These are phyloP conservation scores for Craseonycteris thonglongyai DNA, from an alignment of 2,113 vertebrate species.

Conservation along the genomic window DNA sequence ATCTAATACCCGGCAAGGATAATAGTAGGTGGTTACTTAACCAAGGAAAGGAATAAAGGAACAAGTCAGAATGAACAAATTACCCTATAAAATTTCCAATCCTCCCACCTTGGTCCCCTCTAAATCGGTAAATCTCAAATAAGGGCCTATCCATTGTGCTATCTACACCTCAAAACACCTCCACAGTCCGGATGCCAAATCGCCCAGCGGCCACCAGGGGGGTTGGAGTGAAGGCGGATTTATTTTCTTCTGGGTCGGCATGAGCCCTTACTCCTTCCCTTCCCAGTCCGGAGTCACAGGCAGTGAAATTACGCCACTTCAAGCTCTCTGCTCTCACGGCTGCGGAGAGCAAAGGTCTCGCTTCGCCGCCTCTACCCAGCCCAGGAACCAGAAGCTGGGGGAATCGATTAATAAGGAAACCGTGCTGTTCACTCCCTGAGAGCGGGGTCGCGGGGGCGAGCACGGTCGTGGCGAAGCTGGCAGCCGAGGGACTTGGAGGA, in stretches of 20 bases:
- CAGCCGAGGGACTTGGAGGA: background rate
- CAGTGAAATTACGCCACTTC: background rate
- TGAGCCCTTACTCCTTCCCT: background rate
- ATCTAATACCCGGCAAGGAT: background rate
- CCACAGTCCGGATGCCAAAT: background rate
- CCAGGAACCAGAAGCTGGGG: background rate
- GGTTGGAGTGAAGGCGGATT: background rate
- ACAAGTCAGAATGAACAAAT: background rate
- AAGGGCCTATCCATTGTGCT: background rate
- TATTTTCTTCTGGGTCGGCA: background rate
- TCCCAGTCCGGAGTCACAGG: background rate
- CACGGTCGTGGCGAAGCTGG: accelerated
- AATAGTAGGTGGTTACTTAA: background rate
- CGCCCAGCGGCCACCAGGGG: background rate
- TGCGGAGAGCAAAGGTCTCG: background rate
- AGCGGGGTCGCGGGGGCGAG: accelerated
- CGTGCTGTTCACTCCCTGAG: background rate
- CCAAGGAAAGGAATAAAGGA: background rate
- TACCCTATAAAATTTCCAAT: background rate
- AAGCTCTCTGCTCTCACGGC: background rate
- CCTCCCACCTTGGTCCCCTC: background rate
- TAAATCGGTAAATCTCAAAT: background rate
- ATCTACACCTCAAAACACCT: background rate
- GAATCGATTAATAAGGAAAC: background rate
- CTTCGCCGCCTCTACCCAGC: background rate